Evolutionary conservation across 2,888 invertebrate genomes (phyloP).

Genomic region (Eilema caniola): DNA sequence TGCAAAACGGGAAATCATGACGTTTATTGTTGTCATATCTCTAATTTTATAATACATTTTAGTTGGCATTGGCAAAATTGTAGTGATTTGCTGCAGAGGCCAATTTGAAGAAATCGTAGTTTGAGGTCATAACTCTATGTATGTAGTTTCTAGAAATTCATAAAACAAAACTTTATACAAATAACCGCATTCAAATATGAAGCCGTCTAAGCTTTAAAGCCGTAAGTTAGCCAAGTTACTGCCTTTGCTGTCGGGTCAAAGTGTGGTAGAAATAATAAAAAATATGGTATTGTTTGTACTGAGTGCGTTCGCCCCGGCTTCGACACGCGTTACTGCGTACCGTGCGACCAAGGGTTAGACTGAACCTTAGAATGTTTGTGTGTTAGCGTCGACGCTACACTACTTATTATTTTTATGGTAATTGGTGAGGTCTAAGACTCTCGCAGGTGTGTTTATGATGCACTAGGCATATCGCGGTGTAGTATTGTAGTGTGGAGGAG

Average conservation of each 20-base stretch:
- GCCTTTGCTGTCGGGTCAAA: constrained; percentile 36
- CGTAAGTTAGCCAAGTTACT: constrained; percentile 12
- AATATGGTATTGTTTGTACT: constrained; percentile 61
- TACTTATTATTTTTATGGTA: constrained; percentile 23
- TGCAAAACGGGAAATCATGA: not conserved
- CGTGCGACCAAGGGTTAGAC: constrained; percentile 53
- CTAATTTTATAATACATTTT: too few relatives aligned
- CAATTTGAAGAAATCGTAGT: too few relatives aligned
- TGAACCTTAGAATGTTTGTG: constrained; percentile 10
- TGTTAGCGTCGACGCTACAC: constrained; percentile 9
- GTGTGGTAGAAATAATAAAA: constrained; percentile 58
- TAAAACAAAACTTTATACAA: constrained; percentile 4
- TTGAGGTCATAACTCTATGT: too few relatives aligned
- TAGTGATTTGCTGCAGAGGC: too few relatives aligned
- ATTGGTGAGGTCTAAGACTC: constrained; percentile 12
- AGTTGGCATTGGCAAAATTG: too few relatives aligned
- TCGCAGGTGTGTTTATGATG: not conserved
- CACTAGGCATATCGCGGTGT: not conserved
- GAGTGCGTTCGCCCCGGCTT: constrained; percentile 68
- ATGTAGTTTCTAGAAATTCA: not conserved
- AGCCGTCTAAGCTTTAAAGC: constrained; percentile 3
- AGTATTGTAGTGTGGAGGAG: not conserved
- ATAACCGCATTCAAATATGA: constrained; percentile 12
- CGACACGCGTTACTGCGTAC: constrained; percentile 64
- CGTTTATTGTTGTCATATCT: constrained; percentile 8